Evolutionary conservation across 2,113 vertebrate species (phyloP), one percentile per base, ranked within the genome.

Genomic region (Arvicanthis niloticus): DNA sequence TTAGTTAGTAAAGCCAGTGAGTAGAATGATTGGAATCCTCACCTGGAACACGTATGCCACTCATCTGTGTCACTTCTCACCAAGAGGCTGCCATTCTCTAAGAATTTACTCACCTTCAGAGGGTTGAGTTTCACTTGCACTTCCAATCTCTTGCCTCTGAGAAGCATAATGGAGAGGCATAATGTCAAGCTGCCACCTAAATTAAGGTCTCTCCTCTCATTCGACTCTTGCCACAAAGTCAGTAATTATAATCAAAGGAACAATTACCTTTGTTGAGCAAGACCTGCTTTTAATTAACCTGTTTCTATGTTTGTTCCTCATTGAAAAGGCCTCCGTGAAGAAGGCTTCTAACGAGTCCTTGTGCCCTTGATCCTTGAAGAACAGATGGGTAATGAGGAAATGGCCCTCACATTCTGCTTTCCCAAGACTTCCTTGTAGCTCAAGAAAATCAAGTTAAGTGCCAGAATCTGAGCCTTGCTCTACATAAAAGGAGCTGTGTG

Each of bases 161-260:
- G 88, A 76, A 78, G 0, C 19, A 31, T 42, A 40, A 88, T 90
- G 16, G 0, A 91, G 76, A 31, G 8, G 34, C n/a, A 37, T 68
- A 73, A 75, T 58, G 73, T 87, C 92, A 91, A 91, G 68, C 95
- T 76, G 65, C 86, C 76, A 29, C 81, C 65, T 76, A 88, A 93
- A 81, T 81, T 88, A 96, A 96, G 58, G 65, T 51, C 62, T 91
- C 77, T 53, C 29, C 29, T 91, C 85, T 95, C 81, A 77, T 85
- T 94, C 90, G 13, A 29, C 70, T 91, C 94, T 85, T n/a, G 21
- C 75, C 65, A 91, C 89, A 86, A 89, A 92, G 84, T 91, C 95
- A 88, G 94, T 94, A 78, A 97, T 96, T 82, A 96, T 76, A 88
- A 95, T 96, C 92, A 93, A 89, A 80, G 85, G 76, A 88, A 95